A percentile compares a stretch with the other conserved stretches of the same genome.
phyloP scores from a whole-genome alignment of 2,888 invertebrate species.

The Shargacucullia verbasci region DNA sequence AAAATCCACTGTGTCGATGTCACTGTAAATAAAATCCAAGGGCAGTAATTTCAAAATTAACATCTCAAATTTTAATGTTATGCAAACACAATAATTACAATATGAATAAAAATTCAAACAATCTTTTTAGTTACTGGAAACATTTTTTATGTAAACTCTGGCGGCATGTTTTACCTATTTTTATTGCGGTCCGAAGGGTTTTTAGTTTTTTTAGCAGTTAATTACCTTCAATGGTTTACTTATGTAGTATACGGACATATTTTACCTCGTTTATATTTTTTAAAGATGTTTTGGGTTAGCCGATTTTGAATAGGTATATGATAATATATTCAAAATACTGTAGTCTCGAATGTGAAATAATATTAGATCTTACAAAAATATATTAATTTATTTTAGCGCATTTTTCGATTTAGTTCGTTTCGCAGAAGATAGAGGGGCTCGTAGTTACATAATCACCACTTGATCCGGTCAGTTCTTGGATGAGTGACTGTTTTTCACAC shows the following conservation, averaged over 20 bases:
- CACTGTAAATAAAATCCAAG: constrained; percentile 21
- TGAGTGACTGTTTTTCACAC: no score
- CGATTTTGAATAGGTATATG: no score
- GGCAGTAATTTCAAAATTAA: constrained; percentile 22
- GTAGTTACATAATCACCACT: no score
- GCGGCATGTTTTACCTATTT: constrained; percentile 44
- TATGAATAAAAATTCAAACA: constrained; percentile 54
- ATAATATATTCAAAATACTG: no score
- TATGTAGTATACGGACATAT: constrained; percentile 5
- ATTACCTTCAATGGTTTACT: constrained; percentile 1
- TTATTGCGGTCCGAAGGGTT: constrained; percentile 44
- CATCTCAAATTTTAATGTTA: constrained; percentile 63
- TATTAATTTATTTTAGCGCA: no score
- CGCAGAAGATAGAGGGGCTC: no score
- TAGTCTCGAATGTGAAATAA: no score
- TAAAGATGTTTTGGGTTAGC: background rate
- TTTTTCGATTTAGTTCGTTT: no score
- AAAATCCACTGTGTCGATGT: constrained; percentile 21
- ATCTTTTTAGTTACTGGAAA: constrained; percentile 27
- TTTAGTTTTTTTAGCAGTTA: constrained; percentile 13
- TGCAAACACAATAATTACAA: constrained; percentile 68
- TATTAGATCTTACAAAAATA: no score
- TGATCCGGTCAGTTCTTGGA: no score
- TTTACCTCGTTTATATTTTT: constrained; percentile 2
- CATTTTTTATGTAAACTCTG: constrained; percentile 43